These are phyloP conservation scores for Pseudorhombus dupliciocellatus DNA, from an alignment of 2,113 vertebrate genomes.

Conservation along the genomic window DNA sequence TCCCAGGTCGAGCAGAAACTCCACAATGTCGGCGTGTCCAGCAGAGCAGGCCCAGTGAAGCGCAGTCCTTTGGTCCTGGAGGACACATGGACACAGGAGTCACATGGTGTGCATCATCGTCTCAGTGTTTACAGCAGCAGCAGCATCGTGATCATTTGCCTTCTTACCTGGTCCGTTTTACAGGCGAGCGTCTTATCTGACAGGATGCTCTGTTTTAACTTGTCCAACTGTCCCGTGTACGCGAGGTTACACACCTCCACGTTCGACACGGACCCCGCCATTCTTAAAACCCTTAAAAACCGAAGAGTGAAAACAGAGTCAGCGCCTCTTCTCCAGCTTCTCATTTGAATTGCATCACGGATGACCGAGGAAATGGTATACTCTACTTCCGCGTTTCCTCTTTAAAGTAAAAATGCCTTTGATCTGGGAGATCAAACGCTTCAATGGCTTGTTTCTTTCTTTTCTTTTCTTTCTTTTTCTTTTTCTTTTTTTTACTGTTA, in stretches of 20 bases:
- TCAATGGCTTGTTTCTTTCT: too few relatives aligned
- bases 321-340: not conserved
- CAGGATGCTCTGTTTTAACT: constrained; percentile 83
- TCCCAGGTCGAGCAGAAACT: constrained; percentile 87
- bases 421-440: too few relatives aligned
- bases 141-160: too few relatives aligned
- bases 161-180: constrained; percentile 90
- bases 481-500: too few relatives aligned
- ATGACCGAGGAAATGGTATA: constrained; percentile 68
- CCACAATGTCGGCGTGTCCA: constrained; percentile 87
- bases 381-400: constrained; percentile 40
- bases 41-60: constrained; percentile 98
- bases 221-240: constrained; percentile 86
- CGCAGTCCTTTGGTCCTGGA: constrained; percentile 89
- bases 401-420: constrained; percentile 60
- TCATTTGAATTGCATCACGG: constrained; percentile 27
- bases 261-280: constrained; percentile 88
- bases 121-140: too few relatives aligned
- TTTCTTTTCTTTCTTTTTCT: too few relatives aligned
- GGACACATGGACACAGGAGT: not conserved
- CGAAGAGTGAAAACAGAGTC: not conserved
- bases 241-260: constrained; percentile 91
- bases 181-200: constrained; percentile 85
- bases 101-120: too few relatives aligned
- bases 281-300: constrained; percentile 42